phyloP scores from a whole-genome alignment of 2,797 vertebrate genomes.

The Lepidocolaptes lacrymiger region DNA sequence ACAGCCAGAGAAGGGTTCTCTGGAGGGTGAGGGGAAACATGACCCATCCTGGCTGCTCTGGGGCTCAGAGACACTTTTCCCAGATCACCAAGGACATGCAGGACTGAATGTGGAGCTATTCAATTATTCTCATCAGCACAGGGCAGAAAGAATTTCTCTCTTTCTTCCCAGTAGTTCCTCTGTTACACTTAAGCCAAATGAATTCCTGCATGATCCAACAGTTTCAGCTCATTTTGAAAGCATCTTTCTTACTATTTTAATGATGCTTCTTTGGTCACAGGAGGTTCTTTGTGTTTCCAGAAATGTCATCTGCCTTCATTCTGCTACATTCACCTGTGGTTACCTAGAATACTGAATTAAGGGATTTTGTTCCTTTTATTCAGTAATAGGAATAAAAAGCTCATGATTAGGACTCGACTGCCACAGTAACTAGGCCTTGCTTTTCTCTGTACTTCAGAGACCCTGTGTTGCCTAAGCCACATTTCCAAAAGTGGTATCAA shows the following conservation, averaged over 20 bases:
- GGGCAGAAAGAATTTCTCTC: not conserved
- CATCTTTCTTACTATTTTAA: not conserved
- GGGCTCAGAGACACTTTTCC: not conserved
- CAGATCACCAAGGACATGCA: accelerated
- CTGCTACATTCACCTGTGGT: not conserved
- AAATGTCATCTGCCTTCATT: not conserved
- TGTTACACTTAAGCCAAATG: not conserved
- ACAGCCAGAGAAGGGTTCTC: not conserved
- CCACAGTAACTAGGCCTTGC: not conserved
- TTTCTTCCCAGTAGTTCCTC: not conserved
- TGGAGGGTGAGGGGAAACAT: not conserved
- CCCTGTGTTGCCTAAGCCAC: not conserved
- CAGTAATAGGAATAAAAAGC: not conserved
- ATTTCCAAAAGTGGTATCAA: not conserved
- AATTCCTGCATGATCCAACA: not conserved
- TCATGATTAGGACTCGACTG: not conserved
- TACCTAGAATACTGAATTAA: not conserved
- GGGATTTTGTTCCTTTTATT: not conserved
- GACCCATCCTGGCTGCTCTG: not conserved
- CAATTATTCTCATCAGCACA: not conserved
- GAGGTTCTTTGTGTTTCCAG: not conserved
- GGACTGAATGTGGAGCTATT: not conserved
- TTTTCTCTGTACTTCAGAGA: not conserved
- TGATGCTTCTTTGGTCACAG: not conserved
- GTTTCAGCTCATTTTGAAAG: not conserved